Conservation (phyloP, 2,797 vertebrate species). For the Paedocypris micromegethes region DNA sequence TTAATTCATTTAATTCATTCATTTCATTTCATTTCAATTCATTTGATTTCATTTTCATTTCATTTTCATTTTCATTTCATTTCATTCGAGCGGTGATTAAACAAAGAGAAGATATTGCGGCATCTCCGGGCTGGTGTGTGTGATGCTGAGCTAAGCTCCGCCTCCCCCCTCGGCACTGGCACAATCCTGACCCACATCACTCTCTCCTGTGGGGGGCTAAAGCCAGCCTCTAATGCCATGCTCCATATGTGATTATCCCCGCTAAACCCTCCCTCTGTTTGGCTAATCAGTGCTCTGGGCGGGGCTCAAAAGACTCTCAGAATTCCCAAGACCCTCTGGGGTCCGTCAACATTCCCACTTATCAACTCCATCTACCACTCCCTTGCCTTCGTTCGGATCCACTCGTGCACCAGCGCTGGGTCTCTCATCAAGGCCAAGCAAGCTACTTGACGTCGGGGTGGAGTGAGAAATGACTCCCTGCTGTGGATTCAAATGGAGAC, state of each 20-base stretch:
- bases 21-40: too few species aligned
- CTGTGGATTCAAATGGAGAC: conserved; percentile 31
- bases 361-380: too few species aligned
- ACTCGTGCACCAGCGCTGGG: not conserved
- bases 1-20: too few species aligned
- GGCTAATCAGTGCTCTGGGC: conserved; percentile 36
- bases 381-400: not conserved
- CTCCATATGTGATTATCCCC: conserved; percentile 39
- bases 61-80: not conserved
- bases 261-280: conserved; percentile 34
- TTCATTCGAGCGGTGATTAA: too few species aligned
- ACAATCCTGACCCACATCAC: conserved; percentile 14
- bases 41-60: too few species aligned
- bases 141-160: conserved; percentile 16
- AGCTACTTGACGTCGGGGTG: not conserved
- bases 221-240: conserved; percentile 23
- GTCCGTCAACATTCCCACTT: not conserved
- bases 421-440: conserved; percentile 4
- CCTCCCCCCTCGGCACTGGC: not conserved
- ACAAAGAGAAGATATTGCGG: too few species aligned
- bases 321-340: conserved; percentile 1
- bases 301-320: conserved; percentile 31
- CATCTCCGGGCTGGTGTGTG: not conserved
- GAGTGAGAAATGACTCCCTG: conserved; percentile 13
- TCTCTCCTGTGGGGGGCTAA: not conserved